phyloP scores from a whole-genome alignment of 2,113 vertebrate species.

The Calcarius ornatus region DNA sequence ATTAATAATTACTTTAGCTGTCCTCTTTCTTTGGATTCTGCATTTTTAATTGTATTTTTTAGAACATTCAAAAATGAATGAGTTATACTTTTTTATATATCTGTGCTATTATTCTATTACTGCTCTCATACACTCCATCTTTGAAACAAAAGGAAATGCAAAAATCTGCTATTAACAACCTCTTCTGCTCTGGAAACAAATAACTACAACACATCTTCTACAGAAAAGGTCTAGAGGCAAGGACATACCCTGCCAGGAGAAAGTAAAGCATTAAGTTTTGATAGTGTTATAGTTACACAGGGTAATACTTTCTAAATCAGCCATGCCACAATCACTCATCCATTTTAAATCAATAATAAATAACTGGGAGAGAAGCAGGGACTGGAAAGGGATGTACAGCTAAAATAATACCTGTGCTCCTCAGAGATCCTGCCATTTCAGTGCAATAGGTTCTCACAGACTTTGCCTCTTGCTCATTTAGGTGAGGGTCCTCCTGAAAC shows the following conservation, averaged over 20 bases:
- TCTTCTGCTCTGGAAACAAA: neutral
- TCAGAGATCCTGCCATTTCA: neutral
- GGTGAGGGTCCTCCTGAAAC: constrained; percentile 41
- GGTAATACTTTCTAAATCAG: neutral
- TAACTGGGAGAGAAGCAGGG: neutral
- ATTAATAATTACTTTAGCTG: neutral
- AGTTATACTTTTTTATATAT: neutral
- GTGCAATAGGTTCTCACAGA: neutral
- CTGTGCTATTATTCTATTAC: neutral
- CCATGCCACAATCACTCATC: neutral
- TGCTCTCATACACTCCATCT: neutral
- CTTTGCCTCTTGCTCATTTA: neutral
- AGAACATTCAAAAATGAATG: neutral
- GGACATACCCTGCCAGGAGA: neutral
- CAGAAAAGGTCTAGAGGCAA: neutral
- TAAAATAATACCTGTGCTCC: constrained; percentile 53
- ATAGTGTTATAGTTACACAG: neutral
- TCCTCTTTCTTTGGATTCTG: neutral
- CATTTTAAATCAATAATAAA: neutral
- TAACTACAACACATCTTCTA: neutral
- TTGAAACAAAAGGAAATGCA: neutral
- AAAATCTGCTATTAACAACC: neutral
- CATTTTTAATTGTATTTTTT: neutral
- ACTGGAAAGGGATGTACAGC: neutral
- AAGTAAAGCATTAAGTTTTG: neutral